Conservation (phyloP, 1,140 invertebrate species). For the Neodiprion pinetum region DNA sequence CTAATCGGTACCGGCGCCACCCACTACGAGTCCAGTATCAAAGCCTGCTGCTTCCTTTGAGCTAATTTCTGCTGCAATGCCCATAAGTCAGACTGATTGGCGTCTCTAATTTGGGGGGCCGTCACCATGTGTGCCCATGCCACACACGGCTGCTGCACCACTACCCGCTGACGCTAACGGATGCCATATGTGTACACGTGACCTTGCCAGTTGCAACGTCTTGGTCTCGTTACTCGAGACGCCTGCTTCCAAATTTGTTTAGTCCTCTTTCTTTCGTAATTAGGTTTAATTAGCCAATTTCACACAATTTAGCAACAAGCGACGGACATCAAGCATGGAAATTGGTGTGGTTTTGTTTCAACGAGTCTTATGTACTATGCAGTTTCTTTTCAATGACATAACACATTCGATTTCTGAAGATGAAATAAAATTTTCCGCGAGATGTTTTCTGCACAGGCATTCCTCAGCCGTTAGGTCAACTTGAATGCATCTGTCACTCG, state of each 20-base stretch:
- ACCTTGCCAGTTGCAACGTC: background rate
- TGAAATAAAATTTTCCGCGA: no score
- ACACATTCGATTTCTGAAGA: no score
- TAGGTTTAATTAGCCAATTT: background rate
- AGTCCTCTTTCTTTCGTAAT: background rate
- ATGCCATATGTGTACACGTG: background rate
- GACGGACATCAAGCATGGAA: background rate
- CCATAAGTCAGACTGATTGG: slow-evolving; percentile 33
- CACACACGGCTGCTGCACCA: background rate
- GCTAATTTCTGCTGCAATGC: slow-evolving; percentile 31
- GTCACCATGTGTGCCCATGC: slow-evolving; percentile 13
- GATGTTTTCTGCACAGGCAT: no score
- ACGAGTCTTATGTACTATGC: no score
- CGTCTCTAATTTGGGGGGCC: slow-evolving; percentile 31
- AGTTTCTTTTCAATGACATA: no score
- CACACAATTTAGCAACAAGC: background rate
- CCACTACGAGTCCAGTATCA: slow-evolving; percentile 20
- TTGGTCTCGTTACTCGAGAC: background rate
- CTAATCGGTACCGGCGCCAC: slow-evolving; percentile 12
- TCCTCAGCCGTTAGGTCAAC: no score
- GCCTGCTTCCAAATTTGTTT: background rate
- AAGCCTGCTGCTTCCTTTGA: slow-evolving; percentile 28
- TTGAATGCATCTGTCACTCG: no score
- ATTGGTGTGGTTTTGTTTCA: no score
- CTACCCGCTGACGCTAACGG: background rate